Conservation (phyloP, 2,888 invertebrate genomes). For the Sinotaia quadrata region DNA sequence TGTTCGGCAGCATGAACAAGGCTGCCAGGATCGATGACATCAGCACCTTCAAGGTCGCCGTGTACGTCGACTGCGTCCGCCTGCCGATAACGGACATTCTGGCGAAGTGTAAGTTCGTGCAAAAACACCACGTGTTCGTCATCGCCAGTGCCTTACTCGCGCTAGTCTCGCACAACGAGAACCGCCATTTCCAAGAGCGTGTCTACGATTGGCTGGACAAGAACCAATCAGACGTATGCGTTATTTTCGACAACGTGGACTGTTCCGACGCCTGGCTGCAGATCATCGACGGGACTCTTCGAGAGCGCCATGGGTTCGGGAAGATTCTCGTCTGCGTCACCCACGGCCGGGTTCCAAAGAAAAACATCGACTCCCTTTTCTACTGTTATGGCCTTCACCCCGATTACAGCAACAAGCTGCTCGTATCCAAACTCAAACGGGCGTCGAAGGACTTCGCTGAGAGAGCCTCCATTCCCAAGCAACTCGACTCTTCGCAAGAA, state of each 20-base stretch:
- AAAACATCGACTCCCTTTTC: constrained; percentile 38
- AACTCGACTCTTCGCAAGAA: constrained; percentile 37
- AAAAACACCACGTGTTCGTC: constrained; percentile 32
- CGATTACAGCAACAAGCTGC: constrained; percentile 38
- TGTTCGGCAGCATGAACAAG: not conserved
- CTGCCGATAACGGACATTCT: constrained; percentile 34
- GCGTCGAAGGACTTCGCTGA: constrained; percentile 34
- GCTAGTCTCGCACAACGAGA: constrained; percentile 29
- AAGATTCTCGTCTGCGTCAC: constrained; percentile 36
- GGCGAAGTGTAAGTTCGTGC: constrained; percentile 26
- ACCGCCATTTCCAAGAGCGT: constrained; percentile 26
- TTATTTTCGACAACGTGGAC: constrained; percentile 43
- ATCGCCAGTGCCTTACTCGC: constrained; percentile 32
- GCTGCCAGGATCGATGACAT: constrained; percentile 9
- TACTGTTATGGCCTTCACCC: constrained; percentile 43
- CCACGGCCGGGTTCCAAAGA: constrained; percentile 34
- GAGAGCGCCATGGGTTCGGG: constrained; percentile 36
- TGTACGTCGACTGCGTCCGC: constrained; percentile 38
- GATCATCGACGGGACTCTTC: constrained; percentile 35
- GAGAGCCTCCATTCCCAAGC: constrained; percentile 32
- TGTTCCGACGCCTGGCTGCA: constrained; percentile 34
- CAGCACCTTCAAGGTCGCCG: constrained; percentile 33
- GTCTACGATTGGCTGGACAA: constrained; percentile 38
- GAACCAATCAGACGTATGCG: constrained; percentile 38
- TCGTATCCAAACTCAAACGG: constrained; percentile 34